Conservation (phyloP, 2,888 invertebrate species). For the Athalia circularis region DNA sequence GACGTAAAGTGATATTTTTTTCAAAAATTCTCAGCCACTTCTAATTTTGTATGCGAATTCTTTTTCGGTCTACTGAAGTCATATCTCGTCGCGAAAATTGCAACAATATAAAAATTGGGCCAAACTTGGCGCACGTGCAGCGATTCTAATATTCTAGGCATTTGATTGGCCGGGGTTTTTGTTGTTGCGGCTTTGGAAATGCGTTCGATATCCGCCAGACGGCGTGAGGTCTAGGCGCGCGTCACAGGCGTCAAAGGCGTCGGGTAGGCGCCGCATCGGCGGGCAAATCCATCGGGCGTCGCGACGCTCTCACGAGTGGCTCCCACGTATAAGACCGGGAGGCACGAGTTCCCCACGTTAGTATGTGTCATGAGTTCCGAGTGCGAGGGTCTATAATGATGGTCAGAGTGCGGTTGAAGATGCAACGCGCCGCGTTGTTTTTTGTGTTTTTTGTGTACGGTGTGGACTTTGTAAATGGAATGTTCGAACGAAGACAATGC, state of each 20-base stretch:
- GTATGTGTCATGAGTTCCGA: slow-evolving; percentile 70
- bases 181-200: not conserved
- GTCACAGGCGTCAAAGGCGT: not conserved
- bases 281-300: slow-evolving; percentile 31
- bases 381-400: slow-evolving; percentile 67
- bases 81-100: too few species aligned
- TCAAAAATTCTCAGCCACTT: too few species aligned
- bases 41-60: too few species aligned
- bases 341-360: slow-evolving; percentile 61
- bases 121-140: not conserved
- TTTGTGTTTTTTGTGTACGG: slow-evolving; percentile 64
- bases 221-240: not conserved
- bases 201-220: slow-evolving; percentile 14
- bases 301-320: slow-evolving; percentile 1
- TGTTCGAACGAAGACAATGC: slow-evolving; percentile 75
- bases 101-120: too few species aligned
- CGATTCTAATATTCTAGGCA: not conserved
- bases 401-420: slow-evolving; percentile 71
- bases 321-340: slow-evolving; percentile 61
- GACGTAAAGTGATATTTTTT: too few species aligned
- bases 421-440: slow-evolving; percentile 66
- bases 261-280: slow-evolving; percentile 5
- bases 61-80: too few species aligned
- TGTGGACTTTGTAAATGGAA: slow-evolving; percentile 66
- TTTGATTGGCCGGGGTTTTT: slow-evolving; percentile 12